Conservation (phyloP, 1,140 invertebrate genomes). For the Riptortus pedestris region DNA sequence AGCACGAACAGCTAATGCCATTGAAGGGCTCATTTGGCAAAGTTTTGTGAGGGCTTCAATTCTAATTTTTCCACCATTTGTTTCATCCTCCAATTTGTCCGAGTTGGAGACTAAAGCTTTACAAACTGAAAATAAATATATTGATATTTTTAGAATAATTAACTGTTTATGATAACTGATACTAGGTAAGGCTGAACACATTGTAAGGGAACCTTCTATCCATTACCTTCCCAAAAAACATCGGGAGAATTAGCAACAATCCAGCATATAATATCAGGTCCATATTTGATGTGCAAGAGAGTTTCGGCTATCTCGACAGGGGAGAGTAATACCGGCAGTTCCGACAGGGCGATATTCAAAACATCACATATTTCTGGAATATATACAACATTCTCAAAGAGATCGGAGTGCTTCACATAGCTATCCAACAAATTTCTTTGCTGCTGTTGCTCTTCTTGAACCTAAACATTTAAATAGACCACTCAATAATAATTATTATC, state of each 20-base stretch:
- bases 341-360: constrained; percentile 83
- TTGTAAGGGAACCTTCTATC: neutral
- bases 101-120: constrained; percentile 73
- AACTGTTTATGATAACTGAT: neutral
- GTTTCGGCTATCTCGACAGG: constrained; percentile 76
- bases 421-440: constrained; percentile 48
- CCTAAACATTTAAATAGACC: too few species aligned
- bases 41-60: constrained; percentile 63
- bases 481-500: neutral
- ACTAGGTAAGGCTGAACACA: neutral
- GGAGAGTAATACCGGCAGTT: constrained; percentile 78
- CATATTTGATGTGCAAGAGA: constrained; percentile 80
- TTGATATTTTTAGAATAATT: too few species aligned
- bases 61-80: constrained; percentile 54
- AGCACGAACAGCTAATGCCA: constrained; percentile 67
- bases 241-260: constrained; percentile 87
- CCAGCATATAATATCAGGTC: constrained; percentile 78
- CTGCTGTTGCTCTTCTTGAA: constrained; percentile 35
- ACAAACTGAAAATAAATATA: constrained; percentile 53
- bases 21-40: constrained; percentile 81
- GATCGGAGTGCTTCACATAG: constrained; percentile 71
- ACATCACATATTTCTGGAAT: constrained; percentile 91
- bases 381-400: constrained; percentile 92
- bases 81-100: constrained; percentile 76
- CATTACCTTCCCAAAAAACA: constrained; percentile 75